Evolutionary conservation across 1,140 invertebrate species (phyloP).

Genomic region (Caenorhabditis remanei): DNA sequence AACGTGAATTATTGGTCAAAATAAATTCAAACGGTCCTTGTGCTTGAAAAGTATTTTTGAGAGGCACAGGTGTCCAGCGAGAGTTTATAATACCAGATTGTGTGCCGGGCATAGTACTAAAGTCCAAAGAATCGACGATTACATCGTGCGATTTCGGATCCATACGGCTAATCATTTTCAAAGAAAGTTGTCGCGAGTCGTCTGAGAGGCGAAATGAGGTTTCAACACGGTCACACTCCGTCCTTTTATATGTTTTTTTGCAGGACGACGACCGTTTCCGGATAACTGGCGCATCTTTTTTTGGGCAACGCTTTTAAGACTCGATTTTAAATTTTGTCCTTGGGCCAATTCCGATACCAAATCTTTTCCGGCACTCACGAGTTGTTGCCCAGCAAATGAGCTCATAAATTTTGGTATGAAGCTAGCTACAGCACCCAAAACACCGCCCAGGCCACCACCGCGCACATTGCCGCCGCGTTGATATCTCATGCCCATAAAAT

Average conservation of each 20-base stretch:
- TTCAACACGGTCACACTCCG: not conserved
- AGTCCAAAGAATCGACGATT: not conserved
- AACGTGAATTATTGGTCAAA: not conserved
- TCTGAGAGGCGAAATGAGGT: not conserved
- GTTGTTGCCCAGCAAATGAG: not conserved
- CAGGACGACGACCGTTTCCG: not conserved
- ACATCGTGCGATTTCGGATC: not conserved
- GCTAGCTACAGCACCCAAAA: not conserved
- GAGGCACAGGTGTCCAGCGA: not conserved
- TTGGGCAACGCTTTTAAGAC: not conserved
- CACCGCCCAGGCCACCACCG: not conserved
- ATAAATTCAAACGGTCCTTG: not conserved
- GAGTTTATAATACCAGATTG: not conserved
- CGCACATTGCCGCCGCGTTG: not conserved
- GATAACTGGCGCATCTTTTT: not conserved
- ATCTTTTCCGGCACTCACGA: not conserved
- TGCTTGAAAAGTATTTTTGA: slow-evolving; percentile 2
- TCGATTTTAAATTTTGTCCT: not conserved
- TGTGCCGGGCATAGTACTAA: not conserved
- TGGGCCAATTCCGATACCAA: not conserved
- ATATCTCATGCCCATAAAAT: slow-evolving; percentile 3
- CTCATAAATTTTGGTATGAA: not conserved
- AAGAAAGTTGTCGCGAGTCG: not conserved
- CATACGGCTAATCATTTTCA: not conserved
- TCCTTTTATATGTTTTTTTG: not conserved